phyloP scores from a whole-genome alignment of 2,888 invertebrate genomes.

The Tuberolachnus salignus region DNA sequence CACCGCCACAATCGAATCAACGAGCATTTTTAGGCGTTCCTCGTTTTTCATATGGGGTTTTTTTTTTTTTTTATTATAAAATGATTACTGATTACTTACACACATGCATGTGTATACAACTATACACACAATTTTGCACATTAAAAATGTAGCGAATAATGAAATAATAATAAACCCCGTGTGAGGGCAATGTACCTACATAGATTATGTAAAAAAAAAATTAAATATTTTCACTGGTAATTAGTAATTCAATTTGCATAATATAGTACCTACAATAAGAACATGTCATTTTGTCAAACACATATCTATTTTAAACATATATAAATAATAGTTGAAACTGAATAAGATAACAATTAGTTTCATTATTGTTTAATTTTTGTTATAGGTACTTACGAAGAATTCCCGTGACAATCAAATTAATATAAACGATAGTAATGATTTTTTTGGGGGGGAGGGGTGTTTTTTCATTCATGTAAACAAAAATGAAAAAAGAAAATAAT shows the following conservation, averaged over 20 bases:
- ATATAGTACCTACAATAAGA: background rate
- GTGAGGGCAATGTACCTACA: too few relatives aligned
- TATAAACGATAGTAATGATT: too few relatives aligned
- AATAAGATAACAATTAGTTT: too few relatives aligned
- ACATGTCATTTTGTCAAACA: background rate
- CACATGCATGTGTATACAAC: background rate
- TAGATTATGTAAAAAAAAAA: too few relatives aligned
- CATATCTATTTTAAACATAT: background rate
- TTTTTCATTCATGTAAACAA: too few relatives aligned
- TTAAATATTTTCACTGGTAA: background rate
- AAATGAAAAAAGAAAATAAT: too few relatives aligned
- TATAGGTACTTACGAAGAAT: too few relatives aligned
- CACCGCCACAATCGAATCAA: slow-evolving; percentile 23
- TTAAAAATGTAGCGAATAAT: background rate
- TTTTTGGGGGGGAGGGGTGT: too few relatives aligned
- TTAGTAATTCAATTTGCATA: background rate
- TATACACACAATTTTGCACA: background rate
- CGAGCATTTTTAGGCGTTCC: slow-evolving; percentile 54
- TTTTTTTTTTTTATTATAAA: too few relatives aligned
- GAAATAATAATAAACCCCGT: too few relatives aligned
- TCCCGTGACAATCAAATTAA: too few relatives aligned
- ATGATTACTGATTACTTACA: slow-evolving; percentile 24
- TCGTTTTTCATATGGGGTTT: slow-evolving; percentile 36
- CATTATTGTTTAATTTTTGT: too few relatives aligned
- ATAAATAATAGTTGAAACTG: background rate